Base-by-base conservation (phyloP, 2,797 vertebrate species). In the Buceros bicornis region DNA sequence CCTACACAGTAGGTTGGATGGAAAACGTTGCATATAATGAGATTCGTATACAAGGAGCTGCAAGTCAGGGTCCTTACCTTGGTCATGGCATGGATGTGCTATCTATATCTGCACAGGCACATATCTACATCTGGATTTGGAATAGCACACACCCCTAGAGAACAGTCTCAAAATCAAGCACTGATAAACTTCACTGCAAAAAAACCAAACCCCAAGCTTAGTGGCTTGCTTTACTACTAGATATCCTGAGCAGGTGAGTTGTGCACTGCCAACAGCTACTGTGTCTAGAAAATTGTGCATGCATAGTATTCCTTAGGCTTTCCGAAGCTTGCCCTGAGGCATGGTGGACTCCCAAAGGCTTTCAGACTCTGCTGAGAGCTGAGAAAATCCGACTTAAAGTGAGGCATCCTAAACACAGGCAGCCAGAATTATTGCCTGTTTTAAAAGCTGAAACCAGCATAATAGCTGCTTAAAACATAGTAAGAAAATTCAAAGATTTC, bases 391-490 rank as follows among this genome's bases (percentile, higher is more conserved):
- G 57, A 70, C 35, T 74, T 67, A 13, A 5, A 74, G 26, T 37
- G 29, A 82, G 24, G 47, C 76, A 73, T 69, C 15, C 37, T 65
- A 42, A 93, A 80, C 47, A 82, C 33, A 70, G n/a, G 56, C 48
- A 77, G 77, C 11, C 45, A 85, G 87, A 94, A 79, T 53, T 8
- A 45, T 29, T 70, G 16, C 5, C 74, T 82, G 70, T 48, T 33
- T 66, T 54, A 64, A 64, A 87, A 91, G 47, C 31, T 58, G 31
- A 92, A 89, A n/a, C 48, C 26, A 83, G 33, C 56, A 56, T 66
- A 93, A 86, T 70, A 86, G 48, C 56, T 96, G 40, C 61, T 88
- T 67, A 74, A 86, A 93, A 83, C 83, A 48, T 86, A n/a, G 33
- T 73, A 78, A 71, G 35, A 43, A 82, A 83, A 64, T 88, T 69